phyloP scores from a whole-genome alignment of 2,888 invertebrate species.

The Scelioninae gen. 1 region DNA sequence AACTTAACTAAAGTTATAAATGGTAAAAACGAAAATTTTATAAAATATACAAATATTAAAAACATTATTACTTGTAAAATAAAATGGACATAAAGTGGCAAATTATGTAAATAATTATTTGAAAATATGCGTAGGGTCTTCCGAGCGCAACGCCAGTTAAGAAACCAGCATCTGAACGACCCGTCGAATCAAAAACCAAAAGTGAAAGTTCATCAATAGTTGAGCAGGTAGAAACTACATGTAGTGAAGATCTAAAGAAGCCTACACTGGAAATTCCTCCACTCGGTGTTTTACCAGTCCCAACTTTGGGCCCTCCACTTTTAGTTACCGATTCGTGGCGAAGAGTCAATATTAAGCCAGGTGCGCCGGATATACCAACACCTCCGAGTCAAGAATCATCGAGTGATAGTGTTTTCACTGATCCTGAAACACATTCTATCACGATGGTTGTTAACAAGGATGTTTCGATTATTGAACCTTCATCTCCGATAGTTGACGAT shows the following conservation, averaged over 20 bases:
- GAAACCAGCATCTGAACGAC: background rate
- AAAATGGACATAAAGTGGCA: background rate
- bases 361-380: conserved; percentile 78
- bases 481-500: conserved; percentile 2
- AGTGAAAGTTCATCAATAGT: conserved; percentile 39
- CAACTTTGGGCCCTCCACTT: conserved; percentile 75
- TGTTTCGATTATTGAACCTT: conserved; percentile 1
- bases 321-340: conserved; percentile 84
- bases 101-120: background rate
- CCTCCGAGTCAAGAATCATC: too few relatives aligned
- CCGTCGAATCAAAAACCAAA: conserved; percentile 12
- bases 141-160: conserved; percentile 1
- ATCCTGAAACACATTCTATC: conserved; percentile 85
- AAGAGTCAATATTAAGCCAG: conserved; percentile 79
- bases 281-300: conserved; percentile 70
- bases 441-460: conserved; percentile 85
- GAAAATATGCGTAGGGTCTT: conserved; percentile 7
- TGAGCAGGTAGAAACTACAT: conserved; percentile 51
- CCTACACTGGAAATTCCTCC: conserved; percentile 61
- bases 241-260: conserved; percentile 7
- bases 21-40: too few relatives aligned
- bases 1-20: too few relatives aligned
- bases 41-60: too few relatives aligned
- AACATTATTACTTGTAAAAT: background rate
- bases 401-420: conserved; percentile 91